Base-by-base conservation (phyloP, 2,888 invertebrate species). In the Eudasyphora cyanicolor region DNA sequence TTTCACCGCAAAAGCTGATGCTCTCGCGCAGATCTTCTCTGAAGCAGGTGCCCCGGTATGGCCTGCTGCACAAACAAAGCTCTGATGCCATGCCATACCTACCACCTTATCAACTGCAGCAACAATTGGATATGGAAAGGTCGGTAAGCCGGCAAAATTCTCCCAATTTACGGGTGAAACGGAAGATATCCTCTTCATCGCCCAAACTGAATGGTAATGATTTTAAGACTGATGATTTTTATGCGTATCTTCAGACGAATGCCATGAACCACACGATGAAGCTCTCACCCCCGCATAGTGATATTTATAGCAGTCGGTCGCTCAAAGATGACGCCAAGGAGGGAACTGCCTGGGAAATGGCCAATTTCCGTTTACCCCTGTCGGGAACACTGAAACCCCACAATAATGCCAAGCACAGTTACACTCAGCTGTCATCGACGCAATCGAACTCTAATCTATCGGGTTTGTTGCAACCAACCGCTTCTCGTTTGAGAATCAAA, bases 181-280 rank as follows among this genome's bases (percentile, higher is more conserved):
- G 90, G 21, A 91, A 91, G 85, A 91, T 91, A 42, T 91, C 91
- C 85, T 89, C 91, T 77, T 91, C 91, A 32, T 91, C 91, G 35
- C 91, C 91, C 19, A 91, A 91, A 82, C 85, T 91, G 2, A 91
- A 90, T 84, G 89, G 89, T 83, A 81, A 81, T 75, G 86, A 87
- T 67, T 86, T 79, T 73, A 86, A 86, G 85, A 85, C 87, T 76
- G 86, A 86, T 76, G 87, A 86, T 75, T 85, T 86, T 69, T 88
- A 86, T 38, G 86, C 82, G 85, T 87, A 87, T 76, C 75, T 89
- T 78, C 89, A 87, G 57, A 79, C 74, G 38, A 78, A 35, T 64
- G 62, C 75, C 69, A 27, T 49, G 51, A 27, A 62, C 57, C 49
- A 64, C 38, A 62, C 69, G 32, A 42, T 67, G 27, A 79, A 77